These are phyloP conservation scores for Pyrgilauda ruficollis DNA, from an alignment of 2,113 vertebrate species.

Conservation along the genomic window DNA sequence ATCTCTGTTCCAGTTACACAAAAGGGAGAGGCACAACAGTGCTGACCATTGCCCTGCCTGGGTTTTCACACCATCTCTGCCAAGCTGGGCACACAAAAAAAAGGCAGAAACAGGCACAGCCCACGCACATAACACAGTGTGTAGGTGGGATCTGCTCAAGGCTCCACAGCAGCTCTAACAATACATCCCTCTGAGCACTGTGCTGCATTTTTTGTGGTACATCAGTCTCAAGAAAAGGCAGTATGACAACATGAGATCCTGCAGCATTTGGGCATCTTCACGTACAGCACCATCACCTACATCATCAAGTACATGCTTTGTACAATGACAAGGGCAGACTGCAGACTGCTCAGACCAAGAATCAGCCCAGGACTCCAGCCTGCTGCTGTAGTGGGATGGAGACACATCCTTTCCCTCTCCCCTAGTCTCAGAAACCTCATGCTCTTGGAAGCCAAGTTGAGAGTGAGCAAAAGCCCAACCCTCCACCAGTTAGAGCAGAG, in stretches of 20 bases:
- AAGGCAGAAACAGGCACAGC: background rate
- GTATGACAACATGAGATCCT: rapidly evolving
- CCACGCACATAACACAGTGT: rapidly evolving
- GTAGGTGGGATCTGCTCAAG: background rate
- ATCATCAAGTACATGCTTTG: background rate
- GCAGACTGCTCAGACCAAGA: background rate
- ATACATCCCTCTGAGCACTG: background rate
- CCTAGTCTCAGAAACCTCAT: background rate
- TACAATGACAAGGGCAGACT: background rate
- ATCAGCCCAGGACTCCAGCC: background rate
- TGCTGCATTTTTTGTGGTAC: background rate
- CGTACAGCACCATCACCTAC: background rate
- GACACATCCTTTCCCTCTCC: background rate
- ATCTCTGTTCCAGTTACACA: background rate
- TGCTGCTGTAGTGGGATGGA: background rate
- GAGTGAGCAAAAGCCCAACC: rapidly evolving
- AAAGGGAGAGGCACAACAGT: background rate
- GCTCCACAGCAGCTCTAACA: background rate
- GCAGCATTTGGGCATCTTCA: background rate
- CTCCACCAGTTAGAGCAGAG: background rate
- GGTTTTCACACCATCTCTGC: background rate
- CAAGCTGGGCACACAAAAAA: background rate
- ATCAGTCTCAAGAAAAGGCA: background rate
- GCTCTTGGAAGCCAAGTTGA: background rate
- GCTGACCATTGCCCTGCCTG: background rate